Percentiles rank a stretch among this genome's conserved stretches.
phyloP scores from a whole-genome alignment of 2,888 invertebrate species.

The Harmothoe impar region DNA sequence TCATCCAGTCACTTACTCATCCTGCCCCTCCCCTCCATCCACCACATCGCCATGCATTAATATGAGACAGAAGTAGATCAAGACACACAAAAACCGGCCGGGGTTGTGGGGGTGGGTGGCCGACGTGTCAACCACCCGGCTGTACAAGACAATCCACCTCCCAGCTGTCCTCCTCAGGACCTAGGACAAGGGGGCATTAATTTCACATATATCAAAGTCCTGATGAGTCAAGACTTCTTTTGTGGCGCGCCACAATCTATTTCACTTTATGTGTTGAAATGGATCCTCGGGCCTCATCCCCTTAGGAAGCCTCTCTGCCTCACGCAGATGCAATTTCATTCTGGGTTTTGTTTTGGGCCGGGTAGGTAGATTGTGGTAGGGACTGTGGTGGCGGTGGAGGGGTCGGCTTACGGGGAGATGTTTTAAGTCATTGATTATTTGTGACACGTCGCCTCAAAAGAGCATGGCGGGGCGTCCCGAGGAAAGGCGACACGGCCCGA shows the following conservation, averaged over 20 bases:
- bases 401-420: conserved; percentile 4
- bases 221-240: conserved; percentile 31
- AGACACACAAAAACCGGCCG: not conserved
- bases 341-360: conserved; percentile 32
- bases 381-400: not conserved
- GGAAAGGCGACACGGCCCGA: not conserved
- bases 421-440: not conserved
- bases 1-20: not conserved
- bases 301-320: conserved; percentile 13
- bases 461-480: conserved; percentile 23
- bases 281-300: not conserved
- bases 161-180: not conserved
- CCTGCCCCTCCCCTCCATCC: not conserved
- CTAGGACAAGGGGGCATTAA: conserved; percentile 26
- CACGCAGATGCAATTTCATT: conserved; percentile 42
- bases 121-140: conserved; percentile 19
- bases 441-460: conserved; percentile 35
- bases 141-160: not conserved
- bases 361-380: not conserved
- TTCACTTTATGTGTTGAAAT: conserved; percentile 34
- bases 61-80: not conserved
- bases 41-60: not conserved
- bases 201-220: conserved; percentile 49
- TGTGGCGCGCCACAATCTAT: conserved; percentile 9
- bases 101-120: not conserved